Conservation (phyloP, 2,113 vertebrate genomes). For the Loxodonta africana region DNA sequence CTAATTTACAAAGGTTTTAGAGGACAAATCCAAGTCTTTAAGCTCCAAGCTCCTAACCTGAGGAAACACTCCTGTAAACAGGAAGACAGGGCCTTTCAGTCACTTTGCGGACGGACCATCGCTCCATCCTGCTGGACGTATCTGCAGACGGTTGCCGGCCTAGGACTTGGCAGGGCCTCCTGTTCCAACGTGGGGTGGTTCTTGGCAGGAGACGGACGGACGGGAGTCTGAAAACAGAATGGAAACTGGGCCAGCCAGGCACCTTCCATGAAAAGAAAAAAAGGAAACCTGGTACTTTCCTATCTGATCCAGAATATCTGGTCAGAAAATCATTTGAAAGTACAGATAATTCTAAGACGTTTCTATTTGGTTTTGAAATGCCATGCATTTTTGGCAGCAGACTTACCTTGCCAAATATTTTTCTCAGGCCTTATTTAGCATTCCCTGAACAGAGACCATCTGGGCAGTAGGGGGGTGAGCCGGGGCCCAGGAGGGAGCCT, state of each 20-base stretch:
- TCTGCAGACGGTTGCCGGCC: not conserved
- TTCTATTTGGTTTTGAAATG: conserved; percentile 64
- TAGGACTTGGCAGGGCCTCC: conserved; percentile 53
- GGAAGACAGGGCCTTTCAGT: conserved; percentile 50
- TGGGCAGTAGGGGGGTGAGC: not conserved
- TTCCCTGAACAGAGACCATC: conserved; percentile 67
- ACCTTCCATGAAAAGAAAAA: conserved; percentile 50
- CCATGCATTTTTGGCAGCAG: conserved; percentile 59
- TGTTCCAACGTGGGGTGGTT: conserved; percentile 66
- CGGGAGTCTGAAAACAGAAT: conserved; percentile 62
- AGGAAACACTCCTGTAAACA: conserved; percentile 3
- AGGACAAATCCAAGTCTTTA: not conserved
- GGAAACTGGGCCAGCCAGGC: conserved; percentile 39
- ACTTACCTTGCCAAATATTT: conserved; percentile 73
- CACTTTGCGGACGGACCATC: conserved; percentile 65
- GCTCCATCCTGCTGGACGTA: conserved; percentile 56
- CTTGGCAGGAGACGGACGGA: conserved; percentile 65
- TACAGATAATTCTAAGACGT: conserved; percentile 68
- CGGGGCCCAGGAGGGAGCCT: not conserved
- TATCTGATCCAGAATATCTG: conserved; percentile 60
- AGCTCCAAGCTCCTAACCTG: not conserved
- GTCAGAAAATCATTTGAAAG: conserved; percentile 65
- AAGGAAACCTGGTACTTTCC: conserved; percentile 12
- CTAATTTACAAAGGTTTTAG: not conserved
- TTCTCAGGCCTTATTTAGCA: conserved; percentile 65